Percentiles rank a stretch among this genome's conserved stretches.
Evolutionary conservation across 2,797 vertebrate genomes (phyloP).

Genomic region (Silurus aristotelis): DNA sequence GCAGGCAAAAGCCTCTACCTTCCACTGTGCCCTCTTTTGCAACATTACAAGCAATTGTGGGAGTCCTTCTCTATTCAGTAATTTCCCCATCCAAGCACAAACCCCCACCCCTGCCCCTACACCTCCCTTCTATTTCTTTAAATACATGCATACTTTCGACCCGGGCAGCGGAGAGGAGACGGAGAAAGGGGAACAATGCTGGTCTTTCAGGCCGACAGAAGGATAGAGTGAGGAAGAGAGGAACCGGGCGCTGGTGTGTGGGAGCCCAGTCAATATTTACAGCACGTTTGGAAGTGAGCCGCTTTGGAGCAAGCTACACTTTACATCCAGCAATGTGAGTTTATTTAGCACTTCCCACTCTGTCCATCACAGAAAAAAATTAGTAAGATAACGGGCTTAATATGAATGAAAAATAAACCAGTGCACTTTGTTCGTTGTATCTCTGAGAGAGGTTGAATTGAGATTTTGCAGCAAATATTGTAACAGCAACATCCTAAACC

Average conservation of each 20-base stretch:
- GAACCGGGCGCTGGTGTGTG: slow-evolving; percentile 42
- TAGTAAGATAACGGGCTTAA: not conserved
- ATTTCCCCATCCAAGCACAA: slow-evolving; percentile 59
- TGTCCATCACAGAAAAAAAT: not conserved
- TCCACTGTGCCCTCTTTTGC: slow-evolving; percentile 52
- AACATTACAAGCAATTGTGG: slow-evolving; percentile 64
- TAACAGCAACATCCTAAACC: not conserved
- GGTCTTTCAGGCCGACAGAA: slow-evolving; percentile 78
- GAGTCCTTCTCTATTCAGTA: slow-evolving; percentile 57
- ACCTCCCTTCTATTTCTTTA: slow-evolving; percentile 68
- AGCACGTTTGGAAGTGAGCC: slow-evolving; percentile 70
- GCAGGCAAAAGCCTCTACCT: slow-evolving; percentile 51
- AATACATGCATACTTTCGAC: slow-evolving; percentile 81
- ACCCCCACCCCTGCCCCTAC: slow-evolving; percentile 44
- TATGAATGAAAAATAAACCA: slow-evolving; percentile 1
- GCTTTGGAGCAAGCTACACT: slow-evolving; percentile 63
- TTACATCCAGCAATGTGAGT: slow-evolving; percentile 21
- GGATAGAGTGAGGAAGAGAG: slow-evolving; percentile 60
- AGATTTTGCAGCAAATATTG: not conserved
- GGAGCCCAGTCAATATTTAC: slow-evolving; percentile 78
- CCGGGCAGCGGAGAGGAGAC: slow-evolving; percentile 74
- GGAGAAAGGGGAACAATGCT: slow-evolving; percentile 80
- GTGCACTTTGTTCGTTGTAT: not conserved
- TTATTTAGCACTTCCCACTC: slow-evolving; percentile 40
- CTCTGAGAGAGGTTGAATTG: not conserved